These are phyloP conservation scores for Littorina saxatilis DNA, from an alignment of 1,140 invertebrate genomes.

Conservation along the genomic window DNA sequence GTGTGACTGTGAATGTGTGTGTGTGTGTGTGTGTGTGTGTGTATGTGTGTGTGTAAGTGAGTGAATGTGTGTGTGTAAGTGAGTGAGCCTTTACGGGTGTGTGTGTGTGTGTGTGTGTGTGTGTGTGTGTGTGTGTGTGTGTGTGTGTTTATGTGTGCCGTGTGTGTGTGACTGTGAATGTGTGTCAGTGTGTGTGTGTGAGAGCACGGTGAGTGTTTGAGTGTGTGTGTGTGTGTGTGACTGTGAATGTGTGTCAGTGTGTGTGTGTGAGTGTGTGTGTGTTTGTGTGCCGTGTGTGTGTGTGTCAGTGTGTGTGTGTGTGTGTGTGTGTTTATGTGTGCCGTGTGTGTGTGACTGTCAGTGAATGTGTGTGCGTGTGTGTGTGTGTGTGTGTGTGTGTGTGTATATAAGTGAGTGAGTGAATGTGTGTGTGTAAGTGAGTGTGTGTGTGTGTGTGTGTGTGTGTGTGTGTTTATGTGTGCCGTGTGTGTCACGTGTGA, in stretches of 20 bases:
- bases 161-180: too few species aligned
- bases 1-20: neutral
- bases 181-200: neutral
- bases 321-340: neutral
- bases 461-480: too few species aligned
- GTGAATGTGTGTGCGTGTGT: neutral
- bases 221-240: neutral
- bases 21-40: neutral
- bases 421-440: neutral
- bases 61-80: neutral
- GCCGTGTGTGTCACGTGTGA: too few species aligned
- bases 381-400: neutral
- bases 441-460: neutral
- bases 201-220: too few species aligned
- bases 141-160: too few species aligned
- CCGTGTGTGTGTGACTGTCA: neutral
- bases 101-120: conserved; percentile 16
- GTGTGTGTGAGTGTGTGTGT: neutral
- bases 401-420: too few species aligned
- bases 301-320: neutral
- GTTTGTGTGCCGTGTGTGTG: neutral
- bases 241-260: neutral
- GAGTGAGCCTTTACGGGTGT: neutral
- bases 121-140: conserved; percentile 12
- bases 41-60: conserved; percentile 14